Evolutionary conservation across 2,888 invertebrate genomes (phyloP).

Genomic region (Platycheirus rosarum): DNA sequence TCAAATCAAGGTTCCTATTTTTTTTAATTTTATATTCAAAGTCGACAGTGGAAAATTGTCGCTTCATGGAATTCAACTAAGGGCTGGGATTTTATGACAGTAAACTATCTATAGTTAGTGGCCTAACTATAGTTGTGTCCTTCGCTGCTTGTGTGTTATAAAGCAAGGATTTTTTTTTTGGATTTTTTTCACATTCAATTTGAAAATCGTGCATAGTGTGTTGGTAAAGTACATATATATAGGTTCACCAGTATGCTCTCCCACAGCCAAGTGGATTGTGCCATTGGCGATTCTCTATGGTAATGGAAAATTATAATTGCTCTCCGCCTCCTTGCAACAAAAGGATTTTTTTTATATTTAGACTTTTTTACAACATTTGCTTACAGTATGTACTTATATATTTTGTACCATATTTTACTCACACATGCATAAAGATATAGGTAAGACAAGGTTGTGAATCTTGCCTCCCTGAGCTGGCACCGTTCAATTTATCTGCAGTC

Average conservation of each 20-base stretch:
- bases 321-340: conserved; percentile 62
- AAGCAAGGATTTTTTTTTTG: conserved; percentile 19
- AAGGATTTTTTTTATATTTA: conserved; percentile 64
- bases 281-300: conserved; percentile 63
- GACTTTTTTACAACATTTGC: conserved; percentile 55
- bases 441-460: conserved; percentile 52
- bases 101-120: conserved; percentile 47
- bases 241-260: conserved; percentile 9
- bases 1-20: conserved; percentile 56
- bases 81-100: conserved; percentile 46
- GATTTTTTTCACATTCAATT: conserved; percentile 28
- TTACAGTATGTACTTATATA: conserved; percentile 5
- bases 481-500: conserved; percentile 61
- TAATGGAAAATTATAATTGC: conserved; percentile 72
- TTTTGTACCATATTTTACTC: conserved; percentile 4
- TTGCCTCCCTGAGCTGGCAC: conserved; percentile 37
- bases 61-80: conserved; percentile 42
- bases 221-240: neutral
- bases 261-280: conserved; percentile 46
- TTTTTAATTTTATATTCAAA: conserved; percentile 48
- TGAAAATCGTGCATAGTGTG: conserved; percentile 12
- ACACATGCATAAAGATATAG: neutral
- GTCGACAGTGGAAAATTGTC: conserved; percentile 21
- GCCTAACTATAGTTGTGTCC: conserved; percentile 44
- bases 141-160: conserved; percentile 18